Conservation (phyloP, 1,140 invertebrate species). For the Diachasmimorpha longicaudata region DNA sequence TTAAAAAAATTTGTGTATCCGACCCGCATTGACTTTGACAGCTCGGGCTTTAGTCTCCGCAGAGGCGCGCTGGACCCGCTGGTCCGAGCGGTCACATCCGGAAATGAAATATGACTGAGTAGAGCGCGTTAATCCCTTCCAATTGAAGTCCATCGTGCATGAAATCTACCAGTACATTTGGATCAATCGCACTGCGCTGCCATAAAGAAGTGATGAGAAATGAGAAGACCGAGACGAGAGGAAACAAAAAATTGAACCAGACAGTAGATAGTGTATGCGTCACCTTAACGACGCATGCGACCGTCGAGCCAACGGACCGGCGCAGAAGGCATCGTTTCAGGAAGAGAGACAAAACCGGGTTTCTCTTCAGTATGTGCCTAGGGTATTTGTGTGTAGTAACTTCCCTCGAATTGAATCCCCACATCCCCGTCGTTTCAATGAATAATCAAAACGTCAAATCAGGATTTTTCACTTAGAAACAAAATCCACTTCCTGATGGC, state of each 20-base stretch:
- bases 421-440: neutral
- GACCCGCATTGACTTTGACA: neutral
- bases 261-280: neutral
- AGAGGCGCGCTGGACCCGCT: too few species aligned
- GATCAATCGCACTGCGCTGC: neutral
- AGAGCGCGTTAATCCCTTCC: neutral
- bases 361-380: neutral
- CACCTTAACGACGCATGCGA: constrained; percentile 19
- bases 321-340: constrained; percentile 4
- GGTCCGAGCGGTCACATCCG: neutral
- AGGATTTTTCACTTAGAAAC: neutral
- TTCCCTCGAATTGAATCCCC: neutral
- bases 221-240: neutral
- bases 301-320: constrained; percentile 15
- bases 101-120: neutral
- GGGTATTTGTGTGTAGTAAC: neutral
- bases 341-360: constrained; percentile 2
- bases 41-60: neutral
- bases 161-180: neutral
- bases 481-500: neutral
- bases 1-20: too few species aligned
- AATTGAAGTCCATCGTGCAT: neutral
- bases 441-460: neutral
- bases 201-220: neutral
- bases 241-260: neutral